Base-by-base conservation (phyloP, 1,140 invertebrate genomes). In the Pseudomyrmex cubaensis region DNA sequence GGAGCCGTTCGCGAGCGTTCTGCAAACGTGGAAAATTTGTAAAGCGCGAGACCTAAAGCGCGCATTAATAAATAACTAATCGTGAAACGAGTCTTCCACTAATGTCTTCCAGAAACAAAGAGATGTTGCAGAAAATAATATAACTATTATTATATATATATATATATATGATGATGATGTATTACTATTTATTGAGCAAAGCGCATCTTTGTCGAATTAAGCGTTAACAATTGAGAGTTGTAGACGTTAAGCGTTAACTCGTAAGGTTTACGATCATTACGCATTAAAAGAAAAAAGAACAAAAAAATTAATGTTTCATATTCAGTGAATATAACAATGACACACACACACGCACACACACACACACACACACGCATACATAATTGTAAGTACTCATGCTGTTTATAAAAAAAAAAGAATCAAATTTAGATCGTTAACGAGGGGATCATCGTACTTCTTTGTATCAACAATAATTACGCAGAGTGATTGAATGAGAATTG, bases 81-180 rank as follows among this genome's bases (percentile, higher is more conserved):
- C 69, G 73, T 82, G 80, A 89, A 89, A 87, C 77, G 59, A 83
- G 87, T 90, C 89, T 90, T 90, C 90, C 87, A 89, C 77, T 86
- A 85, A 90, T 90, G 90, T 90, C 87, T 90, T 90, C 90, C 90
- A 90, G 69, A 52, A 13, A 52, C 9, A 52, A 52, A 52, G 13
- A 52, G 13, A 88, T 83, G 84, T 84, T 83, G 56, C 77, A 70
- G 44, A 61, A 66, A 77, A 77, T 70, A 87, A 76, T 78, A 78
- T 59, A 25, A 78, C 66, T 50, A 80, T 75, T 54, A 62, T 10
- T 66, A 66, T 77, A 83, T 17, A 59, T 72, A 69, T 35, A 35
- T 35, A 35, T 35, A 35, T 35, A 35, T 35, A 35, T 1, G 7
- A 35, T 35, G 35, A 57, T 70, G n/a, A 82, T 82, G 20, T 85